A percentile compares a stretch with the other conserved stretches of the same genome.
Evolutionary conservation across 2,888 invertebrate genomes (phyloP).

Genomic region (Lypha dubia): DNA sequence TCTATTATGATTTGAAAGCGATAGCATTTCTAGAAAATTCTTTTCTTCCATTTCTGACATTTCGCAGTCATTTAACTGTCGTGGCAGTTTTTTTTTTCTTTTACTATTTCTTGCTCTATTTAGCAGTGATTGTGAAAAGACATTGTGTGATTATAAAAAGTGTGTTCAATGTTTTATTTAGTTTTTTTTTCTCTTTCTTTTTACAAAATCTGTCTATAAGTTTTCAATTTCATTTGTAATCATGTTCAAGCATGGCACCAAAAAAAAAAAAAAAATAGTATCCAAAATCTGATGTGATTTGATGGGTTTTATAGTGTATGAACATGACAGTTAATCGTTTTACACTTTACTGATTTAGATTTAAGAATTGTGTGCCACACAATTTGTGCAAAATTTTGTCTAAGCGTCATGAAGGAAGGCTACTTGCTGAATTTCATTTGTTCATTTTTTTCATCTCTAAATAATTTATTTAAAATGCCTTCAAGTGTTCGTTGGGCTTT

Average conservation of each 20-base stretch:
- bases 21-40: constrained; percentile 18
- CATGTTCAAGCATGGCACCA: neutral
- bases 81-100: constrained; percentile 18
- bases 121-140: neutral
- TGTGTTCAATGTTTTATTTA: constrained; percentile 11
- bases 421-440: neutral
- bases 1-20: constrained; percentile 45
- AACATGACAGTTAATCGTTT: constrained; percentile 50
- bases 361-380: constrained; percentile 11
- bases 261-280: no score
- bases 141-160: constrained; percentile 26
- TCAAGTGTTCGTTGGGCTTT: neutral
- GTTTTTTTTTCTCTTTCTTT: neutral
- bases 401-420: neutral
- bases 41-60: neutral
- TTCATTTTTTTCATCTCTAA: neutral
- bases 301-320: constrained; percentile 31
- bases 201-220: constrained; percentile 33
- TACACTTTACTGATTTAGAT: constrained; percentile 39
- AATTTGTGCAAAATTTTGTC: neutral
- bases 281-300: no score
- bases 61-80: neutral
- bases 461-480: constrained; percentile 5
- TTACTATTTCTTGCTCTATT: constrained; percentile 9
- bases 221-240: constrained; percentile 58